These are phyloP conservation scores for Petrosia ficiformis DNA, from an alignment of 37 sponge, comb jelly and placozoan genomes.

Conservation along the genomic window DNA sequence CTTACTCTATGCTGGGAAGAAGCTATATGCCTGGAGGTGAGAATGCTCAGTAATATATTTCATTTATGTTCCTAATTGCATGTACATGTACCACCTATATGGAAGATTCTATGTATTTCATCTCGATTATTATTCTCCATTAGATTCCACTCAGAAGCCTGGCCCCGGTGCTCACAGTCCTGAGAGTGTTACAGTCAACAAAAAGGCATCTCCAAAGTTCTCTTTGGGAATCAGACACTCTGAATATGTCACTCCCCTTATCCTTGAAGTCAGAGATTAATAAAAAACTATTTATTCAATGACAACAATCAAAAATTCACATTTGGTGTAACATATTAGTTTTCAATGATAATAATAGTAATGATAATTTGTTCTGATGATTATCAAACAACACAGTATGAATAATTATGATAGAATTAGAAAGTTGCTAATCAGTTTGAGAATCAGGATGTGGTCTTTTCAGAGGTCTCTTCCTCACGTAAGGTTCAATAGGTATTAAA, in stretches of 20 bases:
- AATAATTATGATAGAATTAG: not conserved
- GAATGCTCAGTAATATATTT: not conserved
- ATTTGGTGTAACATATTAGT: not conserved
- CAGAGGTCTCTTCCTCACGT: slow-evolving; percentile 39
- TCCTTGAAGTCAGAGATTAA: slow-evolving; percentile 70
- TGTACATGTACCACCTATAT: not conserved
- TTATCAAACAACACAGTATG: no score
- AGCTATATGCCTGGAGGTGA: slow-evolving; percentile 78
- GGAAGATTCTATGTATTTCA: not conserved
- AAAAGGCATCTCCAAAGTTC: slow-evolving; percentile 72
- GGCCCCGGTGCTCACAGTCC: slow-evolving; percentile 95
- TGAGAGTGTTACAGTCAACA: slow-evolving; percentile 78
- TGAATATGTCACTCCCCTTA: slow-evolving; percentile 93
- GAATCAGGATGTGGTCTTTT: not conserved
- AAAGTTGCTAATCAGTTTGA: not conserved
- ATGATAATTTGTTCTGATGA: no score
- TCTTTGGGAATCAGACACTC: slow-evolving; percentile 97
- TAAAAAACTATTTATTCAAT: slow-evolving; percentile 1
- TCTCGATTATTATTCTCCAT: not conserved
- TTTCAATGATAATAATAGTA: not conserved
- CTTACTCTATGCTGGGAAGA: slow-evolving; percentile 94
- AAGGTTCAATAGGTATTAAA: slow-evolving; percentile 20
- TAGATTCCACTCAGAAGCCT: slow-evolving; percentile 89
- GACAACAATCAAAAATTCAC: not conserved
- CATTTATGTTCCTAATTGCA: not conserved